phyloP scores from a whole-genome alignment of 2,888 invertebrate genomes.

The Amiota communis region DNA sequence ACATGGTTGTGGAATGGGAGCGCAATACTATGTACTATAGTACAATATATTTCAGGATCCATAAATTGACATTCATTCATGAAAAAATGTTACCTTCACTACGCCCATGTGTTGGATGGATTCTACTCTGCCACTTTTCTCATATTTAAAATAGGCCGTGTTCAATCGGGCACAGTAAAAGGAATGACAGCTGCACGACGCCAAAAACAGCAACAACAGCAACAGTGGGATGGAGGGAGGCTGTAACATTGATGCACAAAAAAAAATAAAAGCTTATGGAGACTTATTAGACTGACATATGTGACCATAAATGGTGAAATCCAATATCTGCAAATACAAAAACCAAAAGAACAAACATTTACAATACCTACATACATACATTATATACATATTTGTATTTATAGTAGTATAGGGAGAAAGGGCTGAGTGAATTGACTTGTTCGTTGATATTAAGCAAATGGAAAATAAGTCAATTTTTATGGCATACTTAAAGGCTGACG shows the following conservation, averaged over 20 bases:
- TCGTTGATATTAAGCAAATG: conserved; percentile 42
- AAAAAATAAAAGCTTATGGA: conserved; percentile 20
- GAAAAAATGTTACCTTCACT: no score
- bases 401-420: not conserved
- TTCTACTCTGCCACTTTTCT: no score
- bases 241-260: conserved; percentile 10
- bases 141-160: not conserved
- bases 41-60: no score
- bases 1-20: not conserved
- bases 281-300: conserved; percentile 52
- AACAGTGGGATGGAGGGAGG: no score
- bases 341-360: conserved; percentile 34
- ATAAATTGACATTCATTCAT: no score
- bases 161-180: not conserved
- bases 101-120: no score
- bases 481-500: conserved; percentile 44
- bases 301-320: conserved; percentile 46
- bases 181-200: not conserved
- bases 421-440: not conserved
- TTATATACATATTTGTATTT: not conserved
- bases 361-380: no score
- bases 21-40: no score
- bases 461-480: conserved; percentile 55
- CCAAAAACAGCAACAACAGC: conserved; percentile 28
- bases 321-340: conserved; percentile 37